Conservation (phyloP, 2,113 vertebrate species). For the Struthidea cinerea region DNA sequence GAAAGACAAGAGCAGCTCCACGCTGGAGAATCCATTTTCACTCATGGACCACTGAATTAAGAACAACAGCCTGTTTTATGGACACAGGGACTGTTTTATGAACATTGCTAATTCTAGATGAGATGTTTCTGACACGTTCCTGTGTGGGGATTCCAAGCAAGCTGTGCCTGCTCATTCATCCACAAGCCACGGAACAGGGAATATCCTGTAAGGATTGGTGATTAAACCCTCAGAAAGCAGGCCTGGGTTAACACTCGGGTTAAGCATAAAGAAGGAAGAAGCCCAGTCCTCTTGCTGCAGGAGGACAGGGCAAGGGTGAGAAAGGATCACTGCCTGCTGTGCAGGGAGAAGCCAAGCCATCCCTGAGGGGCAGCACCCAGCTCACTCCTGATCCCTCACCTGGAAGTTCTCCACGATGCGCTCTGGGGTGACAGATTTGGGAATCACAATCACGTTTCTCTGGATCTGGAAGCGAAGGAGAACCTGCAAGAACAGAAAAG, state of each 20-base stretch:
- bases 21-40: background rate
- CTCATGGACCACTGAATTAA: background rate
- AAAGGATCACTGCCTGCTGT: background rate
- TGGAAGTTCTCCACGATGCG: slow-evolving; percentile 88
- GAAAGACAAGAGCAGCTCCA: background rate
- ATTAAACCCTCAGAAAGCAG: background rate
- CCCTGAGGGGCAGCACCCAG: background rate
- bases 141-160: background rate
- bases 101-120: background rate
- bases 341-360: background rate
- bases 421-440: slow-evolving; percentile 85
- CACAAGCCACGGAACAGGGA: background rate
- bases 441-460: slow-evolving; percentile 85
- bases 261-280: background rate
- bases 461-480: slow-evolving; percentile 88
- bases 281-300: background rate
- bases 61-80: background rate
- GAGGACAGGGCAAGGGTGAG: background rate
- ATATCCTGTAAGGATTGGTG: background rate
- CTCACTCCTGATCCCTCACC: slow-evolving; percentile 53
- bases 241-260: background rate
- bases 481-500: slow-evolving; percentile 67
- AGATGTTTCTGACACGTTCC: background rate
- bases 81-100: background rate
- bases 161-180: background rate